A percentile compares a stretch with the other conserved stretches of the same genome.
These are phyloP conservation scores for Caracal caracal DNA, from an alignment of 2,113 vertebrate species.

Conservation along the genomic window DNA sequence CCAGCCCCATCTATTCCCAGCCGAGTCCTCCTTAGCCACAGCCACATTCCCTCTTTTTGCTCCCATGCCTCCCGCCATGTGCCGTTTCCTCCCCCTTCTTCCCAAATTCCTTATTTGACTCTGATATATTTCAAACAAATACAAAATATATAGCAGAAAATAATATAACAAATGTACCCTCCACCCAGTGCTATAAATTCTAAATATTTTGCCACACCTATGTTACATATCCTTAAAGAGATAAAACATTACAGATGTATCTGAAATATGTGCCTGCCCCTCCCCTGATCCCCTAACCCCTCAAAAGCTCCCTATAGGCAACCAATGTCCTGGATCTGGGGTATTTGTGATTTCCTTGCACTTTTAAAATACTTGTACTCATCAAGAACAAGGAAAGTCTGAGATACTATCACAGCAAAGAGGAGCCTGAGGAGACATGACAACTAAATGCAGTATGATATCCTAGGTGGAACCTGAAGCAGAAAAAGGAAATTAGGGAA, in stretches of 20 bases:
- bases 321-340: neutral
- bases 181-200: neutral
- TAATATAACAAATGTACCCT: neutral
- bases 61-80: neutral
- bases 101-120: neutral
- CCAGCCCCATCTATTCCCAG: neutral
- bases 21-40: accelerated
- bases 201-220: neutral
- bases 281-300: neutral
- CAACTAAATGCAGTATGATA: neutral
- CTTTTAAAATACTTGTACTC: neutral
- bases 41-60: neutral
- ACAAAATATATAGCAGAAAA: neutral
- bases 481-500: neutral
- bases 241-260: neutral
- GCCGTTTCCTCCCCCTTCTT: neutral
- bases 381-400: neutral
- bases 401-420: neutral
- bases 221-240: neutral
- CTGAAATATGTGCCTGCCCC: neutral
- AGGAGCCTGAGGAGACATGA: neutral
- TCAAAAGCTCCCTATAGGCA: neutral
- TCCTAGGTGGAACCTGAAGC: neutral
- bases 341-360: neutral
- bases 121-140: neutral